These are phyloP conservation scores for Nylanderia fulva DNA, from an alignment of 1,140 invertebrate species.

Conservation along the genomic window DNA sequence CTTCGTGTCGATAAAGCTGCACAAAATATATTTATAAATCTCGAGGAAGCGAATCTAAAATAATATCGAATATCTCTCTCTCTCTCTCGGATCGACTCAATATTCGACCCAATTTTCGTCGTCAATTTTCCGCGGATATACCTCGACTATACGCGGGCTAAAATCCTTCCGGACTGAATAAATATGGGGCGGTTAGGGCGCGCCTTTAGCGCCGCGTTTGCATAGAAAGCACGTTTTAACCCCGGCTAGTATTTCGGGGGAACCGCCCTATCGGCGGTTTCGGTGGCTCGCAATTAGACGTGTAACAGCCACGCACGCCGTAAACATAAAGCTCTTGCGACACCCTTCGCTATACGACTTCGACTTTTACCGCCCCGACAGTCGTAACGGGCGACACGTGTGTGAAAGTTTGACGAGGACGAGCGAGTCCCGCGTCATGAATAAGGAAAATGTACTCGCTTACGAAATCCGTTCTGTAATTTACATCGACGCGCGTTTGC, in stretches of 20 bases:
- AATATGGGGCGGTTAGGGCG: constrained; percentile 33
- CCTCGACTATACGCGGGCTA: background rate
- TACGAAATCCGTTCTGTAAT: constrained; percentile 49
- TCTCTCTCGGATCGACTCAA: background rate
- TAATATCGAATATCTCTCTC: constrained; percentile 5
- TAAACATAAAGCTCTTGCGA: constrained; percentile 60
- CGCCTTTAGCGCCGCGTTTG: constrained; percentile 68
- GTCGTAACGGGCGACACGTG: constrained; percentile 40
- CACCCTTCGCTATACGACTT: constrained; percentile 18
- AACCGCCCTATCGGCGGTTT: constrained; percentile 54
- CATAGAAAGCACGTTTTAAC: constrained; percentile 68
- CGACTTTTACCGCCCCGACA: constrained; percentile 19
- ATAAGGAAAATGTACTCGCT: constrained; percentile 38
- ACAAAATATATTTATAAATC: background rate
- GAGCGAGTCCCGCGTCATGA: background rate
- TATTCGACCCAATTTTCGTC: constrained; percentile 14
- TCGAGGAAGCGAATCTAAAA: background rate
- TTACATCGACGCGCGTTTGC: constrained; percentile 10
- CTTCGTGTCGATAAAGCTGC: background rate
- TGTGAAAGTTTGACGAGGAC: constrained; percentile 19
- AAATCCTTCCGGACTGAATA: constrained; percentile 21
- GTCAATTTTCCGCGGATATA: background rate
- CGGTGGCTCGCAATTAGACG: constrained; percentile 68
- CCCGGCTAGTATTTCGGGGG: background rate
- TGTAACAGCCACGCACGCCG: constrained; percentile 58